phyloP scores from a whole-genome alignment of 2,888 invertebrate genomes.

The Drosophila macrospina region DNA sequence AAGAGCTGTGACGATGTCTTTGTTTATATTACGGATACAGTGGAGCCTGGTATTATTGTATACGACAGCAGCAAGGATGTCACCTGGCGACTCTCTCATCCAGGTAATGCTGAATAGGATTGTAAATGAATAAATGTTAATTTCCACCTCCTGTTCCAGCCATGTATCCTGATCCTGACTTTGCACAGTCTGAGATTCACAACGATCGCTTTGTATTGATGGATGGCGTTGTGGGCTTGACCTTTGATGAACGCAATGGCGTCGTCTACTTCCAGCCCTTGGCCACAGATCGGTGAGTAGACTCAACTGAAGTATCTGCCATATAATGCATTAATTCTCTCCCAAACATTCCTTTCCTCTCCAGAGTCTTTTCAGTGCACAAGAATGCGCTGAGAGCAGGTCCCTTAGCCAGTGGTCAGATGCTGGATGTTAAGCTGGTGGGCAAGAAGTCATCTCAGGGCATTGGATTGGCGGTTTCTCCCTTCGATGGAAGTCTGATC shows the following conservation, averaged over 20 bases:
- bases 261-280: slow-evolving; percentile 89
- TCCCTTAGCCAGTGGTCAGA: slow-evolving; percentile 89
- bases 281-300: slow-evolving; percentile 87
- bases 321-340: not conserved
- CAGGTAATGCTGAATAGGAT: slow-evolving; percentile 75
- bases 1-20: slow-evolving; percentile 91
- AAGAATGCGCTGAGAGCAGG: slow-evolving; percentile 91
- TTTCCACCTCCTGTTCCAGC: slow-evolving; percentile 77
- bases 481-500: slow-evolving; percentile 90
- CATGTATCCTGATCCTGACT: slow-evolving; percentile 94
- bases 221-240: slow-evolving; percentile 89
- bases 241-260: slow-evolving; percentile 87
- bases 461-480: slow-evolving; percentile 90
- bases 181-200: slow-evolving; percentile 90
- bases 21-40: slow-evolving; percentile 93
- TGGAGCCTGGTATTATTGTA: slow-evolving; percentile 89
- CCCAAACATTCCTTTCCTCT: not conserved
- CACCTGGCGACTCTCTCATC: slow-evolving; percentile 92
- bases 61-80: slow-evolving; percentile 90
- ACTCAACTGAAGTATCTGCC: not conserved
- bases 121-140: not conserved
- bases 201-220: slow-evolving; percentile 88
- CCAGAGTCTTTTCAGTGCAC: slow-evolving; percentile 91
- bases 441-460: slow-evolving; percentile 95
- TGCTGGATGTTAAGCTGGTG: slow-evolving; percentile 91